Evolutionary conservation across 1,140 invertebrate genomes (phyloP).

Genomic region (Hermetia illucens): DNA sequence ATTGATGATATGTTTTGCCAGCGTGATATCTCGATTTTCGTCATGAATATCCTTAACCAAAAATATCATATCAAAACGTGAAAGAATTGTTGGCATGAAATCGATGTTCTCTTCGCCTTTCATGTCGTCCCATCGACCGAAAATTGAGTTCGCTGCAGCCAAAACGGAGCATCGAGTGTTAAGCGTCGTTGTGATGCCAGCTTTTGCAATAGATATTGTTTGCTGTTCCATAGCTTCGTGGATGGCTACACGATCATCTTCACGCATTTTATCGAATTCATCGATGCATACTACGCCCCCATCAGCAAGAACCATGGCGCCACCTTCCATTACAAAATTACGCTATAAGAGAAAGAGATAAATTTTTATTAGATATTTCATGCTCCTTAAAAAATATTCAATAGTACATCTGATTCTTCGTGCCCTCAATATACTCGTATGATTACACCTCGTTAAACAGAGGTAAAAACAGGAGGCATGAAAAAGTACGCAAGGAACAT

Average conservation of each 20-base stretch:
- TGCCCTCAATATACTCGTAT: too few species aligned
- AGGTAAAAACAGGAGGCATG: too few species aligned
- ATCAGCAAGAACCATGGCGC: conserved; percentile 98
- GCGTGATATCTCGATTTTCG: conserved; percentile 70
- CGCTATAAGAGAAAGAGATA: conserved; percentile 42
- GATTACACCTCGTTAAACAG: too few species aligned
- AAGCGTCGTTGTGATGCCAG: conserved; percentile 96
- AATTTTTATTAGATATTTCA: background rate
- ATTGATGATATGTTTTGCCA: conserved; percentile 95
- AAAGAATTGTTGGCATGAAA: conserved; percentile 99
- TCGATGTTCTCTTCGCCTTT: conserved; percentile 99
- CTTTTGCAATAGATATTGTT: conserved; percentile 99
- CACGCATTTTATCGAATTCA: conserved; percentile 99
- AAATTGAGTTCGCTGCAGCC: conserved; percentile 97
- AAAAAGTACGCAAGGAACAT: too few species aligned
- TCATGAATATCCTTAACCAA: conserved; percentile 98
- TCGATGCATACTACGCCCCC: conserved; percentile 99
- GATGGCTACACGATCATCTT: conserved; percentile 97
- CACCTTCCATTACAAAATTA: conserved; percentile 98
- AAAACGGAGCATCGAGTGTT: conserved; percentile 97
- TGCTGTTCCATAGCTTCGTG: conserved; percentile 99
- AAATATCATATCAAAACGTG: conserved; percentile 99
- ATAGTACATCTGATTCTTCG: too few species aligned
- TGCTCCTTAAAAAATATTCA: conserved; percentile 3
- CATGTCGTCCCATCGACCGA: conserved; percentile 96